Base-by-base conservation (phyloP, 2,113 vertebrate species). In the Crotalus viridis region DNA sequence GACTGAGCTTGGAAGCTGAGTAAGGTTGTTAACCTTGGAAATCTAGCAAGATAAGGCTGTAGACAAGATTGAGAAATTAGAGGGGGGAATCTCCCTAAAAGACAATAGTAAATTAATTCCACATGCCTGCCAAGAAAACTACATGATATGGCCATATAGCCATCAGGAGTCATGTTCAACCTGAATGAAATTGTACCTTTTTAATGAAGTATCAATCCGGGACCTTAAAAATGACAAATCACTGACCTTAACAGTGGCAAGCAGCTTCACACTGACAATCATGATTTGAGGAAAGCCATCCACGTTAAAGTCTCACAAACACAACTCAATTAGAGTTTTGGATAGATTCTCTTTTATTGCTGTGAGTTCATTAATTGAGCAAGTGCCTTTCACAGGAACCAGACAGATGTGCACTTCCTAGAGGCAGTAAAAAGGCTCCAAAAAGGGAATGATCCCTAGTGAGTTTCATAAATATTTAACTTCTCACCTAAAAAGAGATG, bases 401-500 rank as follows among this genome's bases (percentile, higher is more conserved):
- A 93, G 51, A 46, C 24, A 93, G 87, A 95, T 94, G 56, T 69
- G 90, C 19, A 64, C 2, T 94, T 95, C 93, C 51, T 15, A 94
- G 88, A 48, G 88, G 69, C 95, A 95, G 86, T 0, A 93, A 95
- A 87, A 93, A 93, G 59, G 1, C 21, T 93, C 86, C 59, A 22
- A 28, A 95, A 95, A 94, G 3, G 3, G 95, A 93, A 91, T 90
- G 95, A 87, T 93, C 91, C 39, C 56, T 51, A 91, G 86, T 69
- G 85, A 91, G 92, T 51, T 15, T 33, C 28, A 87, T 61, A 95
- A 94, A 95, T 95, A 96, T 74, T 96, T 94, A 96, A 96, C 46
- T 74, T 89, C 90, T 93, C 3, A 46, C 93, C 85, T 26, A 94
- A 94, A 87, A 89, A 95, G 5, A 87, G 89, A 93, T 94, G 94